Base-by-base conservation (phyloP, 1,140 invertebrate genomes). In the Steinernema feltiae region DNA sequence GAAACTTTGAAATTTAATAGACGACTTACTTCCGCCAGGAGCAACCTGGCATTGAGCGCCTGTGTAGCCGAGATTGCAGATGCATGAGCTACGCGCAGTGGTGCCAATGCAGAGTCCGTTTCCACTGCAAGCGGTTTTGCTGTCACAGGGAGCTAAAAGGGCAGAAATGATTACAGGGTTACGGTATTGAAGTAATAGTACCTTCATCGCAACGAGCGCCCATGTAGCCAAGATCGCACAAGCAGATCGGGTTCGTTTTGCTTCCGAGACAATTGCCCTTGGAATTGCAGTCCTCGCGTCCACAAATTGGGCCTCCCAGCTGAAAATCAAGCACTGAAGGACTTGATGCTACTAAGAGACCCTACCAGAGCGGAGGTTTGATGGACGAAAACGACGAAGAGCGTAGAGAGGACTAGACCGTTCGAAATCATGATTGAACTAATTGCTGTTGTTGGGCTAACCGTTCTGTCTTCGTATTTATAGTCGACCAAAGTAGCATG, bases 101-200 rank as follows among this genome's bases (percentile, higher is more conserved):
- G 74, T 78, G 35, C 77, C 77, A 73, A 78, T 31, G 53, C 77
- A 78, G 15, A 78, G 18, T 41, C 77, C 77, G 21, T 78, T 78
- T 21, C 75, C 75, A 53, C n/a, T 78, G 27, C 77, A 78, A 29
- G 72, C 69, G 29, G 30, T 31, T 29, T 31, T 32, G 32, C 32
- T 30, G 35, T 69, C 69, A 30, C 71, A 73, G 32, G 72, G 48
- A 24, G 70, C 70, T n/a, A 30, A 32, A 74, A 69, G 29, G 72
- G 32, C 24, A n/a, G n/a, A n/a, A n/a, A n/a, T n/a, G n/a, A n/a
- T 7, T 18, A 15, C 21, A 30, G 30, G 3, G 72, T 73, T 17
- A n/a, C 35, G 35, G 31, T 71, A 73, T 15, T 1, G n/a, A 17
- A 71, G 21, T 17, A 71, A 27, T 18, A 1, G 35, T 71, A 76